These are phyloP conservation scores for Eurypyga helias DNA, from an alignment of 2,113 vertebrate genomes.

Conservation along the genomic window DNA sequence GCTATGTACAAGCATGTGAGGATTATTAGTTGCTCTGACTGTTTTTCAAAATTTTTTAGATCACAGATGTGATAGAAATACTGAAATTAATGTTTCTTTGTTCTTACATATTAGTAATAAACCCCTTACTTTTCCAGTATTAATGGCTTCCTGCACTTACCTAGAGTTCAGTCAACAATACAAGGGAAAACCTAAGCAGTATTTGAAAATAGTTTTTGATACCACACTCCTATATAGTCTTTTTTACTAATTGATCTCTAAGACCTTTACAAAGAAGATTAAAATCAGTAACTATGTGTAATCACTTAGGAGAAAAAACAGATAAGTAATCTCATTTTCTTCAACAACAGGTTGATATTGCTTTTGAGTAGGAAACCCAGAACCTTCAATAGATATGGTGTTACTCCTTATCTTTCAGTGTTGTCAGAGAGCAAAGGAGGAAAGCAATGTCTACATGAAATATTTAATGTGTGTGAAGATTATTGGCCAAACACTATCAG, in stretches of 20 bases:
- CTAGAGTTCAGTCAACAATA: background rate
- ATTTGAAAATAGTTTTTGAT: background rate
- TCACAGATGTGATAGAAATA: background rate
- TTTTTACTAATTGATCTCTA: background rate
- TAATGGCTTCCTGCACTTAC: background rate
- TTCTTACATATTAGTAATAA: background rate
- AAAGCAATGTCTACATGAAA: background rate
- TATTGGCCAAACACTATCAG: background rate
- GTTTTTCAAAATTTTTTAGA: background rate
- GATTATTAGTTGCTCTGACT: background rate
- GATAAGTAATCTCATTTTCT: background rate
- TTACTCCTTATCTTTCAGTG: background rate
- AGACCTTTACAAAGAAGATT: background rate
- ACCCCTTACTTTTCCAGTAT: background rate
- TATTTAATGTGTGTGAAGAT: background rate
- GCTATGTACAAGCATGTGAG: background rate
- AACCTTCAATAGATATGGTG: background rate
- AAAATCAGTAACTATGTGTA: background rate
- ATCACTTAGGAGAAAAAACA: background rate
- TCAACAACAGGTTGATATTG: background rate
- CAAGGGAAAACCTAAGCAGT: background rate
- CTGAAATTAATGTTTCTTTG: background rate
- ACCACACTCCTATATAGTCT: background rate
- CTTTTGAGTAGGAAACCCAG: background rate
- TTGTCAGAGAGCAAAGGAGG: background rate